Percentiles rank a stretch among this genome's conserved stretches.
These are phyloP conservation scores for Papilio helenus DNA, from an alignment of 1,140 invertebrate genomes.

Conservation along the genomic window DNA sequence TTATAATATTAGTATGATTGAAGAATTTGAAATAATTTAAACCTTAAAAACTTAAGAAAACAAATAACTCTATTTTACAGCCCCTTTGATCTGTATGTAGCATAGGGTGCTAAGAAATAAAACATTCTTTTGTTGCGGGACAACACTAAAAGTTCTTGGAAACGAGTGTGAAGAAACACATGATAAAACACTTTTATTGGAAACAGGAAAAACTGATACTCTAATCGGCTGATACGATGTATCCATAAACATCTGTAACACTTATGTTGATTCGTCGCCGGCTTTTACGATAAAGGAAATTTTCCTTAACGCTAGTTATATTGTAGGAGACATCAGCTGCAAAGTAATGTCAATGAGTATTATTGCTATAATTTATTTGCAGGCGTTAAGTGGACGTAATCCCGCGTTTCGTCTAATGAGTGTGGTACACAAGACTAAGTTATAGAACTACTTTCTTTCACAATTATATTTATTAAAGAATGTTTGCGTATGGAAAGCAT, in stretches of 20 bases:
- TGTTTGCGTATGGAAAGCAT: no score
- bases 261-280: not conserved
- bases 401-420: not conserved
- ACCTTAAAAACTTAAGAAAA: no score
- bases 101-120: no score
- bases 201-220: not conserved
- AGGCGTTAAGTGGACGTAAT: not conserved
- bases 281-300: not conserved
- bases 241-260: not conserved
- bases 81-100: no score
- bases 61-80: no score
- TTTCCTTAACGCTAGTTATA: slow-evolving; percentile 10
- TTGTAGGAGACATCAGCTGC: slow-evolving; percentile 7
- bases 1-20: no score
- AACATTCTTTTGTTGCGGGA: not conserved
- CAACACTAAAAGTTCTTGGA: not conserved
- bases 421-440: no score
- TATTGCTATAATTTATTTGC: not conserved
- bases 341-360: not conserved
- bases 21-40: no score
- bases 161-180: not conserved
- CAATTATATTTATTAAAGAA: no score
- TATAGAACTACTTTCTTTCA: no score
- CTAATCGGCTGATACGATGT: not conserved
- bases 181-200: not conserved